Conservation (phyloP, 2,797 vertebrate genomes). For the Cuniculus paca region DNA sequence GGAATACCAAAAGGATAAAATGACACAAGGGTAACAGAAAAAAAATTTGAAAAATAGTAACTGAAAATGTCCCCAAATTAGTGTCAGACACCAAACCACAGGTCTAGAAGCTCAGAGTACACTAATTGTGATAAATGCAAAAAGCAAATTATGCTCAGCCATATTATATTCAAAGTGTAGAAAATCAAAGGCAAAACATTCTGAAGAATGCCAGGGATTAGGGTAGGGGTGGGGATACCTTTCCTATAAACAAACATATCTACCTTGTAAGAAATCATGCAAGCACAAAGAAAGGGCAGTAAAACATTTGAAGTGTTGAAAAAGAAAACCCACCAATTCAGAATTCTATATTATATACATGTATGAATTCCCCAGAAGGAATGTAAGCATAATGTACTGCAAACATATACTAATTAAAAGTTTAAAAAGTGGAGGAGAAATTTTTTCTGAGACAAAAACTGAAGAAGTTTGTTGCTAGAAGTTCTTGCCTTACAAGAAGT, state of each 20-base stretch:
- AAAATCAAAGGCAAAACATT: background rate
- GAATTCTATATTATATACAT: background rate
- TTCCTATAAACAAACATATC: background rate
- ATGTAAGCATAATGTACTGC: background rate
- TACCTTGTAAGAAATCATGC: background rate
- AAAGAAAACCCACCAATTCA: background rate
- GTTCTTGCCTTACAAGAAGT: background rate
- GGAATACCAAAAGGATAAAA: background rate
- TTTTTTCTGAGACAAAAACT: background rate
- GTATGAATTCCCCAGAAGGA: background rate
- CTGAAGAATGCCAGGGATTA: background rate
- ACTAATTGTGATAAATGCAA: background rate
- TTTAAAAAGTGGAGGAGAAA: background rate
- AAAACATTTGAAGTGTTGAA: background rate
- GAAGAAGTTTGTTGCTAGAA: background rate
- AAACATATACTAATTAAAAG: background rate
- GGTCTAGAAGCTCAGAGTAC: background rate
- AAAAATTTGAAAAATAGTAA: background rate
- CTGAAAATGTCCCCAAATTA: background rate
- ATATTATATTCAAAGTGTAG: background rate
- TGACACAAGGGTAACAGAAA: background rate
- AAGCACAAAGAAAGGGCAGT: background rate
- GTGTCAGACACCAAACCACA: background rate
- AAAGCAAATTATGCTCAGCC: background rate
- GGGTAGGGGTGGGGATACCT: background rate